Evolutionary conservation across 2,888 invertebrate species (phyloP), one percentile per base, ranked within the genome.

Genomic region (Craniophora ligustri): DNA sequence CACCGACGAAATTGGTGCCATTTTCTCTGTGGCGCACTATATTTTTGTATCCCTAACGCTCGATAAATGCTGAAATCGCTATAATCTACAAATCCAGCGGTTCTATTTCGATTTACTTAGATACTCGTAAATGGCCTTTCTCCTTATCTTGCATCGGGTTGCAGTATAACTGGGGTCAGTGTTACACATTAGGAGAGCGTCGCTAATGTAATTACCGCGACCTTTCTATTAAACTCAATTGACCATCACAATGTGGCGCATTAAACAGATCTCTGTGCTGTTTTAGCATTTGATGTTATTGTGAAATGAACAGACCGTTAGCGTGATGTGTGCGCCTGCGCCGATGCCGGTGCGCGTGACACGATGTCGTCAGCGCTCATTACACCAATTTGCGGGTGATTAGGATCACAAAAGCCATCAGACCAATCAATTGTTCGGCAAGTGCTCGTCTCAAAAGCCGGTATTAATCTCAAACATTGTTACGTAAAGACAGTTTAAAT

Each of bases 141-240:
- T 74, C 75, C 66, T 57, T 53, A 50, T 51, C 38, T 40, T 13
- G 26, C 66, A 64, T 60, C 57, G 60, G 4, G 51, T 48, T 42
- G 74, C 56, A 57, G 51, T 48, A 58, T 59, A 45, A 53, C 66
- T 40, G 62, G 64, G 75, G 78, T 72, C 72, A 73, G 62, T 75
- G 79, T 73, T 76, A 79, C 76, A 81, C 76, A 78, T 87, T 85
- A 84, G 78, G 50, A 79, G 76, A 74, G 68, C 77, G 66, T 50
- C 76, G 84, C 79, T 90, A 89, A 91, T 88, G 80, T 79, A 86
- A 91, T 89, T 88, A 89, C 62, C 57, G 73, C 84, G 91, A 90
- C 89, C 89, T 89, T 86, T 88, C 82, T 81, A 90, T 88, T 89
- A 83, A 80, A 84, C 85, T 88, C 88, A 90, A 90, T 87, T 89